Evolutionary conservation across 2,797 vertebrate species (phyloP).

Genomic region (Buphagus erythrorhynchus): DNA sequence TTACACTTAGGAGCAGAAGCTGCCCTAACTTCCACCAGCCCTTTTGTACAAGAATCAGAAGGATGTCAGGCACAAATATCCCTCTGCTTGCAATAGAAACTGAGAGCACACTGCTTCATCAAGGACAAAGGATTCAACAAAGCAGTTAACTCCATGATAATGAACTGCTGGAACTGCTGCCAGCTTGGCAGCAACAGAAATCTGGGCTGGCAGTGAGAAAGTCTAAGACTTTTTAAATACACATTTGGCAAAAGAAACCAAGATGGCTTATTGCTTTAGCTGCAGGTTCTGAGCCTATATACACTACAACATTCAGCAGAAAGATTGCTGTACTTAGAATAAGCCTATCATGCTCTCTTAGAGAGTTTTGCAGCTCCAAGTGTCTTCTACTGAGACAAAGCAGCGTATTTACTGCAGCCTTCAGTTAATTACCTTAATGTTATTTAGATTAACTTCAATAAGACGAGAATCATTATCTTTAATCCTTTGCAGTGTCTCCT

Average conservation of each 20-base stretch:
- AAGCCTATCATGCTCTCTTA: neutral
- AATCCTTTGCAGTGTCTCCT: slow-evolving; percentile 93
- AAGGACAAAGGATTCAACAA: neutral
- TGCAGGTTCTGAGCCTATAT: neutral
- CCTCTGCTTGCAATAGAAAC: neutral
- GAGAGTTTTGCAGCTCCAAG: neutral
- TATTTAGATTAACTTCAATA: slow-evolving; percentile 95
- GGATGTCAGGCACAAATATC: neutral
- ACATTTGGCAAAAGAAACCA: slow-evolving; percentile 2
- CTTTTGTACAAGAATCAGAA: neutral
- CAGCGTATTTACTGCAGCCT: neutral
- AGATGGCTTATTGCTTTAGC: neutral
- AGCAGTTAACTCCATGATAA: neutral
- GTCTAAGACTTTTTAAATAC: neutral
- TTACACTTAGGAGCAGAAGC: neutral
- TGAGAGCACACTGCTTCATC: neutral
- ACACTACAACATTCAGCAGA: neutral
- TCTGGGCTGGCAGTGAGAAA: neutral
- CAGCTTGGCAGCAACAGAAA: slow-evolving; percentile 26
- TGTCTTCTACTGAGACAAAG: neutral
- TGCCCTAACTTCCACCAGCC: neutral
- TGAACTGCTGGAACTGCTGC: neutral
- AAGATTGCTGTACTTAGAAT: neutral
- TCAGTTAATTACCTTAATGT: slow-evolving; percentile 91
- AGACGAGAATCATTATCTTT: slow-evolving; percentile 88